Conservation (phyloP, 30 jellyfish, hydroid and myxozoan genomes). For the Hydra vulgaris region DNA sequence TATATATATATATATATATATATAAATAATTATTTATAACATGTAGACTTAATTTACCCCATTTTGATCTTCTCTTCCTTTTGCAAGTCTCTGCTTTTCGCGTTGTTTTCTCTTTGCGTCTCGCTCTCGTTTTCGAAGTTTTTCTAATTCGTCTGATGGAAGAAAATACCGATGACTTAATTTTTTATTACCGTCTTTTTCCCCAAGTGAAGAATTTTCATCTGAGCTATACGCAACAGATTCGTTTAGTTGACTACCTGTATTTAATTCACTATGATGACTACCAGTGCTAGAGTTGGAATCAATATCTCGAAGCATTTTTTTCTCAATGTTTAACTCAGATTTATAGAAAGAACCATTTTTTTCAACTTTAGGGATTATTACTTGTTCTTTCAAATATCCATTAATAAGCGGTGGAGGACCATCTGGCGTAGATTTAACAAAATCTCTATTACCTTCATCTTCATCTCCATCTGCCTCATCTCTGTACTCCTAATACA, state of each 20-base stretch:
- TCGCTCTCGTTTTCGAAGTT: constrained; percentile 57
- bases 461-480: neutral
- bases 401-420: constrained; percentile 12
- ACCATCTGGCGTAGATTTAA: neutral
- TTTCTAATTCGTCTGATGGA: constrained; percentile 54
- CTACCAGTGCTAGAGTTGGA: neutral
- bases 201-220: neutral
- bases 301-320: neutral
- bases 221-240: constrained; percentile 4
- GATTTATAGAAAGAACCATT: neutral
- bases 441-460: neutral
- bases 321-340: neutral
- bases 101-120: constrained; percentile 63
- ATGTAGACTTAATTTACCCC: too few species aligned
- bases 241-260: neutral
- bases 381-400: neutral
- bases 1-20: too few species aligned
- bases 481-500: neutral
- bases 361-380: neutral
- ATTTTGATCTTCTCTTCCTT: too few species aligned
- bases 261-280: neutral
- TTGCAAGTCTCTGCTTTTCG: constrained; percentile 17
- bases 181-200: constrained; percentile 2
- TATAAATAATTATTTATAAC: too few species aligned
- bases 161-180: constrained; percentile 19